Evolutionary conservation across 2,113 vertebrate species (phyloP), one percentile per base, ranked within the genome.

Genomic region (Paramormyrops kingsleyae): DNA sequence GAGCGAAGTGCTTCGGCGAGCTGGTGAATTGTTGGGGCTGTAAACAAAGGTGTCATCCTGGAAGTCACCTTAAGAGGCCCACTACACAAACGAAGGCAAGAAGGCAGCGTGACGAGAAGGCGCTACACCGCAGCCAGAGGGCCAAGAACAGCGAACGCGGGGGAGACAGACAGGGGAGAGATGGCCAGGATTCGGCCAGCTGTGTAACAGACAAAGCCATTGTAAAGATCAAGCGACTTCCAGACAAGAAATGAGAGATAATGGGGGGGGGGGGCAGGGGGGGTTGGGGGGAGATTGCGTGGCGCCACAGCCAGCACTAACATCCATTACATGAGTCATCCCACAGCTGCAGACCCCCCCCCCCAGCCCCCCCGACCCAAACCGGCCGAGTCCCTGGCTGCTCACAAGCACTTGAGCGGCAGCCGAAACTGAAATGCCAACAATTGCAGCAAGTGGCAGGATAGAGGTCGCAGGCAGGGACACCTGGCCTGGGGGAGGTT

Each of bases 281-380:
- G 85, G 86, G 44, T 42, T 4, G 62, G 35, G 77, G 85, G 24
- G 59, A 21, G n/a, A 83, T 21, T 74, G 90, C 74, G 59, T 53
- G 86, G 89, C 77, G 93, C 90, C 88, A 88, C 84, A 91, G 93
- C 94, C 93, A 95, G 94, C 90, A 94, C 89, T 91, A 95, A 93
- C 95, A 94, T 93, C 92, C 90, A 94, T 94, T 93, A 93, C 92
- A 94, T 94, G 94, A 95, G 91, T 95, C 94, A 95, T 93, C 90
- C 91, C 91, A 94, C 94, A 94, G 94, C 94, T 95, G 94, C 92
- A 91, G 89, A n/a, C n/a, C n/a, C n/a, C n/a, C 87, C 6, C 90
- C 90, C 74, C 89, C 89, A 87, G 83, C 49, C 0, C 46, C 87
- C 83, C 90, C 90, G 66, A 86, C 90, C 88, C 49, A 80, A 87